These are phyloP conservation scores for Cyanistes caeruleus DNA, from an alignment of 2,113 vertebrate genomes.

Conservation along the genomic window DNA sequence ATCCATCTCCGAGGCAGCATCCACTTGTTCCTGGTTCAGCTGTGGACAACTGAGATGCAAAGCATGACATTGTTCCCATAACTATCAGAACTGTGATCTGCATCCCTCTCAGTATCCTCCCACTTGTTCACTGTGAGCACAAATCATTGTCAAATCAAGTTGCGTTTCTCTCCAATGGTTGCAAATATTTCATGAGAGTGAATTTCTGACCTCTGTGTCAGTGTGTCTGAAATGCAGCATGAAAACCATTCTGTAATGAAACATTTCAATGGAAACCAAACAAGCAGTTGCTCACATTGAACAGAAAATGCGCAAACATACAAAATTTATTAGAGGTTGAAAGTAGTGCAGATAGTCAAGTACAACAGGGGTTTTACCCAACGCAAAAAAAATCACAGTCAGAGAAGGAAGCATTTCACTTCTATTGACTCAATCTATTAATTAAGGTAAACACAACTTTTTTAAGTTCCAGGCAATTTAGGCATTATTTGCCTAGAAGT, in stretches of 20 bases:
- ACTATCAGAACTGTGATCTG: background rate
- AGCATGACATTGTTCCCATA: accelerated
- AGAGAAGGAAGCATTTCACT: background rate
- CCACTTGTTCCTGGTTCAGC: background rate
- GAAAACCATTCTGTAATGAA: background rate
- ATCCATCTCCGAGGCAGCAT: background rate
- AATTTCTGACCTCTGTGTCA: background rate
- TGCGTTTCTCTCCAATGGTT: accelerated
- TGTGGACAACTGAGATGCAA: accelerated
- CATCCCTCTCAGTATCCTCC: background rate
- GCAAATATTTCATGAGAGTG: background rate
- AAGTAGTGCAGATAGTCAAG: background rate
- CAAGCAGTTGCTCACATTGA: background rate
- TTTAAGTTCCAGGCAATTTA: background rate
- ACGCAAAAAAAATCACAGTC: background rate
- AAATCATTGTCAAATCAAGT: background rate
- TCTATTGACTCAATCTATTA: background rate
- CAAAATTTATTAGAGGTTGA: background rate
- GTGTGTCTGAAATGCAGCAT: background rate
- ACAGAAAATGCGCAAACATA: background rate
- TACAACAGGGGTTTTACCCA: background rate
- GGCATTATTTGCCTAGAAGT: background rate
- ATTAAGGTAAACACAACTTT: background rate
- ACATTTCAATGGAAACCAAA: background rate
- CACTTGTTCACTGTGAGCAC: background rate